These are phyloP conservation scores for Lophotriccus pileatus DNA, from an alignment of 2,797 vertebrate genomes.

Conservation along the genomic window DNA sequence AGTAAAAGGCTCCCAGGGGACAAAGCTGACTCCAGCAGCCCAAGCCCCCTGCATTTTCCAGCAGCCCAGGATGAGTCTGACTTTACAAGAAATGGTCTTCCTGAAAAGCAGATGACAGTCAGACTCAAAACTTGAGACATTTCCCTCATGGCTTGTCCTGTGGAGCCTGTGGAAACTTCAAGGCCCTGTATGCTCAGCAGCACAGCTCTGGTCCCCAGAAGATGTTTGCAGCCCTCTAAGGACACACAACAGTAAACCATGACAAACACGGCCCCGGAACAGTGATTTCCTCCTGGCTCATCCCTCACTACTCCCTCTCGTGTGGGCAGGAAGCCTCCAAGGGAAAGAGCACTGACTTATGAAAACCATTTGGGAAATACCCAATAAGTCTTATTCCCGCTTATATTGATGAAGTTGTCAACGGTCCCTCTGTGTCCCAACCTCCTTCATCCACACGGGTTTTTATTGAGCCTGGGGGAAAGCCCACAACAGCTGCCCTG, in stretches of 20 bases:
- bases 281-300: background rate
- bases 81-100: background rate
- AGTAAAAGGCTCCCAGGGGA: background rate
- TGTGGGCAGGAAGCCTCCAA: fast-evolving
- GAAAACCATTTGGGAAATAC: background rate
- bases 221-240: background rate
- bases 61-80: background rate
- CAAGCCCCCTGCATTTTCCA: fast-evolving
- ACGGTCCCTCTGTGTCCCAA: background rate
- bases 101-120: background rate
- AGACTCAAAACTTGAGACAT: background rate
- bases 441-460: fast-evolving
- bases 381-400: fast-evolving
- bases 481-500: background rate
- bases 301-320: background rate
- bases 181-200: background rate
- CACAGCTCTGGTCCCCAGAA: background rate
- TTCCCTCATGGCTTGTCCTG: background rate
- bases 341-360: background rate
- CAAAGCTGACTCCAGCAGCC: background rate
- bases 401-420: background rate
- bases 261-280: background rate
- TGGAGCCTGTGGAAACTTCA: background rate
- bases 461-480: background rate
- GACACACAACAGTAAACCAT: background rate